Conservation (phyloP, 2,113 vertebrate genomes). For the Geococcyx californianus region DNA sequence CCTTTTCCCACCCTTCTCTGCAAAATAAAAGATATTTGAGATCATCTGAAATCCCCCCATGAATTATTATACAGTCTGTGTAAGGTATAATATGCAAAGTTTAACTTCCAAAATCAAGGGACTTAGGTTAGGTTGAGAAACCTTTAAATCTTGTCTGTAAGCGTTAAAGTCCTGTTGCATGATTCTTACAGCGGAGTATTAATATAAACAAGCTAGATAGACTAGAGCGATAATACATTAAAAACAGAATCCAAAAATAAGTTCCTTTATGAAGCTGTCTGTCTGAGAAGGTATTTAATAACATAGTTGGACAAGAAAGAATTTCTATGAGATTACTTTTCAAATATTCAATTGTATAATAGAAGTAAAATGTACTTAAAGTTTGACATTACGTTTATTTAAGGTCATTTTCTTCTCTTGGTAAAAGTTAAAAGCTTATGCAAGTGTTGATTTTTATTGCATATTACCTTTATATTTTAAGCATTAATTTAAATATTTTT, state of each 20-base stretch:
- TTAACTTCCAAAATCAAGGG: not conserved
- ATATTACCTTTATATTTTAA: not conserved
- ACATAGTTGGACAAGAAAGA: not conserved
- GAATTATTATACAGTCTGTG: not conserved
- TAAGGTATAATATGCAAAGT: not conserved
- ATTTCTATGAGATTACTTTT: not conserved
- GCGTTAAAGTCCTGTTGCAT: not conserved
- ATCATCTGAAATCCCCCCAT: not conserved
- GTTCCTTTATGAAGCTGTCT: not conserved
- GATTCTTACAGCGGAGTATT: not conserved
- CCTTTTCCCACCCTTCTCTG: not conserved
- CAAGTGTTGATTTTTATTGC: not conserved
- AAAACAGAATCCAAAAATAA: not conserved
- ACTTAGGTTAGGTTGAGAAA: not conserved
- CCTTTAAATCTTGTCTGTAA: not conserved
- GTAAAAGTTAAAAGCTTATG: not conserved
- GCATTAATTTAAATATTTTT: not conserved
- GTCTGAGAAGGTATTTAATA: not conserved
- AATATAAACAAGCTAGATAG: not conserved
- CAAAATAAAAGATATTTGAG: not conserved
- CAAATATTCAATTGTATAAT: not conserved
- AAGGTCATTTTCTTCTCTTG: not conserved
- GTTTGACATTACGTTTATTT: not conserved
- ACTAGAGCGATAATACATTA: not conserved
- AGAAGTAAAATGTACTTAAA: not conserved